phyloP scores from a whole-genome alignment of 2,113 vertebrate genomes.

The Herpetotheres cachinnans region DNA sequence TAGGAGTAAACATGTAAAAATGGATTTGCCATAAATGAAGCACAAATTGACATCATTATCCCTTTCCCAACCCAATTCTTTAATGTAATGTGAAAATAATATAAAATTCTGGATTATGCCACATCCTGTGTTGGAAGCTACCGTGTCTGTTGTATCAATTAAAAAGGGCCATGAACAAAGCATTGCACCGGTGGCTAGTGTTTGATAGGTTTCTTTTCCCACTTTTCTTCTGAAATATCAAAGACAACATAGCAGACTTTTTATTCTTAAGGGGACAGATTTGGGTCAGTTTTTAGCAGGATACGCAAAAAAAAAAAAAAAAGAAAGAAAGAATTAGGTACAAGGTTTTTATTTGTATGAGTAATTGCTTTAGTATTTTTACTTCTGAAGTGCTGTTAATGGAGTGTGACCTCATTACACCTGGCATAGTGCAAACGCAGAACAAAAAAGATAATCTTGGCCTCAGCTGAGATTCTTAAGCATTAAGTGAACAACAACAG shows the following conservation, averaged over 20 bases:
- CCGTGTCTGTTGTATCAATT: not conserved
- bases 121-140: not conserved
- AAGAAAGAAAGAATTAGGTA: not conserved
- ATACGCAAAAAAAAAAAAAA: not conserved
- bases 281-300: not conserved
- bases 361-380: slow-evolving; percentile 22
- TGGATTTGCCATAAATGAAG: slow-evolving; percentile 35
- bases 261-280: not conserved
- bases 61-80: slow-evolving; percentile 11
- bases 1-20: slow-evolving; percentile 15
- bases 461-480: not conserved
- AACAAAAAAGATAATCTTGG: not conserved
- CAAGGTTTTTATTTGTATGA: slow-evolving; percentile 8
- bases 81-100: slow-evolving; percentile 34
- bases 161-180: not conserved
- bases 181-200: not conserved
- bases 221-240: slow-evolving; percentile 16
- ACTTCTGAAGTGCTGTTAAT: slow-evolving; percentile 21
- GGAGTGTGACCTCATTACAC: slow-evolving; percentile 22
- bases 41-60: slow-evolving; percentile 27
- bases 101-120: not conserved
- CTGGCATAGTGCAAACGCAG: not conserved
- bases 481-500: not conserved
- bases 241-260: not conserved
- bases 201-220: not conserved